Evolutionary conservation across 1,140 invertebrate genomes (phyloP).

Genomic region (Ceratina australensis): DNA sequence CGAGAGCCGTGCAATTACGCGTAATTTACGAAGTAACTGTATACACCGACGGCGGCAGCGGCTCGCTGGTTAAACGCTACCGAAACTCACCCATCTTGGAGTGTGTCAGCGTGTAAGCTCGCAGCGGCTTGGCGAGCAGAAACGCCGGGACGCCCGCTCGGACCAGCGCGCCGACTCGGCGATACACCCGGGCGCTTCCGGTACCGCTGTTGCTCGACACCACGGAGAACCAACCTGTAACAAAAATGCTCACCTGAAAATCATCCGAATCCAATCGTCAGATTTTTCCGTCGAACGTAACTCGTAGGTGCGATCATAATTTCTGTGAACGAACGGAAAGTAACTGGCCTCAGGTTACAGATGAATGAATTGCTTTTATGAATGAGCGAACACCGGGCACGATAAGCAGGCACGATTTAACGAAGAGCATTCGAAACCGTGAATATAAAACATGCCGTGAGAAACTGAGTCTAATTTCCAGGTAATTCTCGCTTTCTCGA

Average conservation of each 20-base stretch:
- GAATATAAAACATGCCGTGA: too few species aligned
- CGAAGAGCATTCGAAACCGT: too few species aligned
- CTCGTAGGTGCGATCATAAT: too few species aligned
- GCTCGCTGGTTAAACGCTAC: background rate
- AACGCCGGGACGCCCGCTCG: slow-evolving; percentile 76
- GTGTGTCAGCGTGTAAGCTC: slow-evolving; percentile 76
- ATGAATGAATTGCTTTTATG: too few species aligned
- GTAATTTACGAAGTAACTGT: slow-evolving; percentile 4
- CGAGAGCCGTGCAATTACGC: slow-evolving; percentile 21
- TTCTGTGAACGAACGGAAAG: too few species aligned
- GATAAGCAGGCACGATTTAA: too few species aligned
- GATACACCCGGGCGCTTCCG: slow-evolving; percentile 75
- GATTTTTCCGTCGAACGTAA: too few species aligned
- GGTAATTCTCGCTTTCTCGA: slow-evolving; percentile 54
- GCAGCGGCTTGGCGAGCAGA: slow-evolving; percentile 73
- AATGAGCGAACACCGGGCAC: too few species aligned
- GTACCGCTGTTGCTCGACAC: slow-evolving; percentile 76
- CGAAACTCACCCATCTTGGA: slow-evolving; percentile 75
- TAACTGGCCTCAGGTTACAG: too few species aligned
- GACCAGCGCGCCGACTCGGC: slow-evolving; percentile 75
- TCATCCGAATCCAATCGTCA: too few species aligned
- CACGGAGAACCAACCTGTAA: slow-evolving; percentile 80
- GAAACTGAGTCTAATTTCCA: too few species aligned
- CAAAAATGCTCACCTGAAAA: too few species aligned
- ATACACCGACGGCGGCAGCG: background rate